A percentile compares a stretch with the other conserved stretches of the same genome.
phyloP scores from a whole-genome alignment of 2,113 vertebrate genomes.

The Osmerus mordax region DNA sequence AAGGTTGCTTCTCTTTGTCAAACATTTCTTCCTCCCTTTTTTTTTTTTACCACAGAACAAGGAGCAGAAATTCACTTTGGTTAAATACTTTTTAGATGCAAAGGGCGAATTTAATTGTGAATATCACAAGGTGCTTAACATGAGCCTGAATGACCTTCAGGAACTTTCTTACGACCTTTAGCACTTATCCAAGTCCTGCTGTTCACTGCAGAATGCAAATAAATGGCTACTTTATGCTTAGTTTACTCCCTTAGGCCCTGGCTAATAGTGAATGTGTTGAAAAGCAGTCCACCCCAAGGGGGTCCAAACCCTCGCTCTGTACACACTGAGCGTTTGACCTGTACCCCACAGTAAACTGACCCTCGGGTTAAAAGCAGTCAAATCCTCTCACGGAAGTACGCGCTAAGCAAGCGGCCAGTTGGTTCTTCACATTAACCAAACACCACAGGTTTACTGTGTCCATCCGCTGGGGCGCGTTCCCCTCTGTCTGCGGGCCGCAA shows the following conservation, averaged over 20 bases:
- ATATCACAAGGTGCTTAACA: constrained; percentile 1
- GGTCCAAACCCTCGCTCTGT: neutral
- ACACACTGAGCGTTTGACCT: neutral
- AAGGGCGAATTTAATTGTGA: neutral
- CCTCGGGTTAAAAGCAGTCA: neutral
- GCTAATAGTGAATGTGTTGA: neutral
- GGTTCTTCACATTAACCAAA: neutral
- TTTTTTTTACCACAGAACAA: neutral
- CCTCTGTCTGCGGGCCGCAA: neutral
- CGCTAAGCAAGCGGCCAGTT: neutral
- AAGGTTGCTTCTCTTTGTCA: constrained; percentile 38
- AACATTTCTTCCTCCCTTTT: constrained; percentile 30
- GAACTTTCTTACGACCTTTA: neutral
- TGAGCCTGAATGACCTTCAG: constrained; percentile 2
- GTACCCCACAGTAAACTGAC: neutral
- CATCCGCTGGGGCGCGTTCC: neutral
- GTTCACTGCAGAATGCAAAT: neutral
- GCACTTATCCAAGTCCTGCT: neutral
- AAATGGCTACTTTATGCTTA: neutral
- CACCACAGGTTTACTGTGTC: neutral
- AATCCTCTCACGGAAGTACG: neutral
- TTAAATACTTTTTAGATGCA: neutral
- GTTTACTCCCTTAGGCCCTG: neutral
- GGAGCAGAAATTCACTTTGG: neutral
- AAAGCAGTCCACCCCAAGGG: neutral